A percentile compares a stretch with the other conserved stretches of the same genome.
These are phyloP conservation scores for Drosophila monieri DNA, from an alignment of 2,888 invertebrate species.

Conservation along the genomic window DNA sequence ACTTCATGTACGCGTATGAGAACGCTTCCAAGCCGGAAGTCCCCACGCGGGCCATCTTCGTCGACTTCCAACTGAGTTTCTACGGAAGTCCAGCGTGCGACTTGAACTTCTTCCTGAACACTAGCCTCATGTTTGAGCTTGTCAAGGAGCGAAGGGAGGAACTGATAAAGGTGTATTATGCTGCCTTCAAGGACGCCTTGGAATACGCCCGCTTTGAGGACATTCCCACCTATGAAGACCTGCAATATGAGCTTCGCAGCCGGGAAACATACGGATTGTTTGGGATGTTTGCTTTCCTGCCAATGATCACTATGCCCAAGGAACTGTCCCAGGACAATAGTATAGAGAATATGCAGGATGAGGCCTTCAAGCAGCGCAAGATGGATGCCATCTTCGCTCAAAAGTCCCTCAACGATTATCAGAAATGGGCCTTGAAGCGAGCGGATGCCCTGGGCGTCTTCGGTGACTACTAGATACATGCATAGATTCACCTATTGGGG, in stretches of 20 bases:
- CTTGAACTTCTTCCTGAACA: conserved; percentile 80
- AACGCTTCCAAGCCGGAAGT: conserved; percentile 46
- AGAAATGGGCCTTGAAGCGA: conserved; percentile 72
- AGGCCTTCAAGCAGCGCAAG: conserved; percentile 55
- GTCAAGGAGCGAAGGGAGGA: conserved; percentile 63
- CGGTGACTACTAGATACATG: conserved; percentile 57
- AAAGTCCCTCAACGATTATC: conserved; percentile 64
- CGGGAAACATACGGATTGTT: conserved; percentile 79
- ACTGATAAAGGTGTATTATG: conserved; percentile 70
- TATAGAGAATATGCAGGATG: conserved; percentile 69
- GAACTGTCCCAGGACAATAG: conserved; percentile 66
- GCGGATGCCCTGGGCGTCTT: conserved; percentile 76
- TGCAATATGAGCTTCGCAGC: conserved; percentile 70
- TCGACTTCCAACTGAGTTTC: conserved; percentile 73
- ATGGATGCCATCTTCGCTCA: conserved; percentile 64
- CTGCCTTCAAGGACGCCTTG: conserved; percentile 60
- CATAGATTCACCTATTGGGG: not conserved
- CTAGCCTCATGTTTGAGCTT: conserved; percentile 67
- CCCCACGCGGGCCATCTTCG: conserved; percentile 81
- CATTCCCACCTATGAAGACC: conserved; percentile 74
- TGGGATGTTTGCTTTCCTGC: conserved; percentile 73
- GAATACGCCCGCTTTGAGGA: conserved; percentile 64
- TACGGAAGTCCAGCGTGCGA: conserved; percentile 79
- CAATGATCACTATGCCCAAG: conserved; percentile 74
- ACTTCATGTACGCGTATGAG: conserved; percentile 84